Evolutionary conservation across 2,888 invertebrate species (phyloP).

Genomic region (Rhaphigaster nebulosa): DNA sequence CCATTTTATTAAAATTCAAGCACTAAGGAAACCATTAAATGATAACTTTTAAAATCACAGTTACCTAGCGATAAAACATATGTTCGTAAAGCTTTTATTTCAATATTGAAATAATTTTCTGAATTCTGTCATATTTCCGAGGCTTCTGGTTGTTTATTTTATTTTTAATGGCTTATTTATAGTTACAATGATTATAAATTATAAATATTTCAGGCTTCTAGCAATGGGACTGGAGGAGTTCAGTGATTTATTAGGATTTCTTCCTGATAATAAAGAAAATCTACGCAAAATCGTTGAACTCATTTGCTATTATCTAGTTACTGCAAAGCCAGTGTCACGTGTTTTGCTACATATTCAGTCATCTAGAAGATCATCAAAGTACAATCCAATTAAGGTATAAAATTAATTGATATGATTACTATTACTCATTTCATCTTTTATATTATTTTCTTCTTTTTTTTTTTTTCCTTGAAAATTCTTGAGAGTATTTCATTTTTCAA

Average conservation of each 20-base stretch:
- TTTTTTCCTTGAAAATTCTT: too few relatives aligned
- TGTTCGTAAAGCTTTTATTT: too few relatives aligned
- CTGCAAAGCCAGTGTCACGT: slow-evolving; percentile 49
- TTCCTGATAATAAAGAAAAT: slow-evolving; percentile 6
- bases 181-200: too few relatives aligned
- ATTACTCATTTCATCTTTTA: neutral
- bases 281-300: slow-evolving; percentile 55
- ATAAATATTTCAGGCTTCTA: slow-evolving; percentile 58
- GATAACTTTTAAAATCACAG: too few relatives aligned
- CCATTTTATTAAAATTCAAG: too few relatives aligned
- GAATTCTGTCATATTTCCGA: too few relatives aligned
- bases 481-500: too few relatives aligned
- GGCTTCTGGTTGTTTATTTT: too few relatives aligned
- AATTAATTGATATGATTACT: neutral
- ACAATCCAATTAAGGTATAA: slow-evolving; percentile 57
- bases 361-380: neutral
- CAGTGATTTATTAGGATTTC: slow-evolving; percentile 47
- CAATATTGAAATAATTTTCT: too few relatives aligned
- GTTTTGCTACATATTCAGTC: slow-evolving; percentile 49
- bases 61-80: too few relatives aligned
- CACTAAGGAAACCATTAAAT: too few relatives aligned
- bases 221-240: slow-evolving; percentile 62
- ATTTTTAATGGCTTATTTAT: too few relatives aligned
- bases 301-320: slow-evolving; percentile 52
- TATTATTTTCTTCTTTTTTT: neutral